Evolutionary conservation across 1,140 invertebrate species (phyloP), one percentile per base, ranked within the genome.

Genomic region (Whitmania pigra): DNA sequence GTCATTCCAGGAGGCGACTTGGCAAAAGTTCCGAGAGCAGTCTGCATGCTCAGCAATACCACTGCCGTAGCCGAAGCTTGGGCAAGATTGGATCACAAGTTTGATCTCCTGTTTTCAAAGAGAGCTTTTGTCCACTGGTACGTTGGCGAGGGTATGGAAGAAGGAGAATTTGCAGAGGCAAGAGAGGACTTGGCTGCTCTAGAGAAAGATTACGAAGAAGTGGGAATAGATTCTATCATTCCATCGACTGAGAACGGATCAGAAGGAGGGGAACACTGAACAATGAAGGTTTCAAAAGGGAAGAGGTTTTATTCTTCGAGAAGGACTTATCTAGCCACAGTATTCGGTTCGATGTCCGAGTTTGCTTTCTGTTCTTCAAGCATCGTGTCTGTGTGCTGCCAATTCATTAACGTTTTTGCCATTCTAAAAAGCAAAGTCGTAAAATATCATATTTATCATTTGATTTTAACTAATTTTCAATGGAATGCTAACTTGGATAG

Each of bases 171-270:
- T 83, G 88, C 87, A 3, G 90, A 92, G 81, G 91, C 90, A 57
- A 86, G 90, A 76, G 90, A 93, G 82, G 73, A 74, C 53, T 53
- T 74, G 70, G 73, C 73, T 20, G 73, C 73, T n/a, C 73, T 91
- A 7, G 89, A 91, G 82, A 90, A 90, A 80, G 89, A 91, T 80
- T 90, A 90, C 80, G 88, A 89, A 82, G 88, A 89, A 80, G 88
- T 89, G 75, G 88, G 88, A 74, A 87, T 88, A 82, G 89, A 90
- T 82, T 49, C 63, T 2, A 43, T 72, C 13, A 67, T 68, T 27
- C 2, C 22, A 40, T 29, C 68, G 18, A n/a, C 25, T 22, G 69
- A 71, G n/a, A 43, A 54, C 22, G 81, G 74, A 57, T 68, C 67
- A 13, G 43, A 49, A 49, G 43, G 43, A 49, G 43, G 43, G 9